Conservation (phyloP, 2,113 vertebrate species). For the Siniperca knerii region DNA sequence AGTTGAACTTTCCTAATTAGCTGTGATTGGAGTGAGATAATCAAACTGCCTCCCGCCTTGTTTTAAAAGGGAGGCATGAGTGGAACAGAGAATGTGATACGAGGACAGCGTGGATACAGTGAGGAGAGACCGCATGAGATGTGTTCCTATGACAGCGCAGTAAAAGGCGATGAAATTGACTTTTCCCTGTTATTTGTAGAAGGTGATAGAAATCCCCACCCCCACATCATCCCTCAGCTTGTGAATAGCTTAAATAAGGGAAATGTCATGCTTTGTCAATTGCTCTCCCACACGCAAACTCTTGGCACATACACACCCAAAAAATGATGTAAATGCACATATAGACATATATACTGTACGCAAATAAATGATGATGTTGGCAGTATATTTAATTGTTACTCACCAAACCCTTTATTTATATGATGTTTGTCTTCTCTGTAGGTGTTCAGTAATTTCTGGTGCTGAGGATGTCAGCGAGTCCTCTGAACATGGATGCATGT, state of each 20-base stretch:
- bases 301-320: slow-evolving; percentile 9
- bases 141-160: slow-evolving; percentile 46
- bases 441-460: slow-evolving; percentile 24
- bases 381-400: slow-evolving; percentile 18
- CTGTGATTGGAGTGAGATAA: slow-evolving; percentile 77
- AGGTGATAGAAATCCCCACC: slow-evolving; percentile 53
- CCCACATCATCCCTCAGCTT: slow-evolving; percentile 37
- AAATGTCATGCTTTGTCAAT: slow-evolving; percentile 56
- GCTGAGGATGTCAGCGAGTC: not conserved
- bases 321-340: slow-evolving; percentile 20
- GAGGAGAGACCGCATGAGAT: slow-evolving; percentile 48
- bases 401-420: not conserved
- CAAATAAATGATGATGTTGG: slow-evolving; percentile 41
- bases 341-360: not conserved
- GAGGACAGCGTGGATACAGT: slow-evolving; percentile 45
- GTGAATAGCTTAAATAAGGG: slow-evolving; percentile 51
- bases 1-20: slow-evolving; percentile 81
- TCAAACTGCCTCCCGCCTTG: slow-evolving; percentile 74
- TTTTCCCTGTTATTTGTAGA: slow-evolving; percentile 61
- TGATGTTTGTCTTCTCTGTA: not conserved
- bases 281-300: slow-evolving; percentile 29
- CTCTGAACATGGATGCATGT: not conserved
- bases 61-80: slow-evolving; percentile 59
- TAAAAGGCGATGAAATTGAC: slow-evolving; percentile 52
- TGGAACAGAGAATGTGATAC: slow-evolving; percentile 52